A percentile compares a stretch with the other conserved stretches of the same genome.
Evolutionary conservation across 2,888 invertebrate species (phyloP).

Genomic region (Drosophila subsilvestris): DNA sequence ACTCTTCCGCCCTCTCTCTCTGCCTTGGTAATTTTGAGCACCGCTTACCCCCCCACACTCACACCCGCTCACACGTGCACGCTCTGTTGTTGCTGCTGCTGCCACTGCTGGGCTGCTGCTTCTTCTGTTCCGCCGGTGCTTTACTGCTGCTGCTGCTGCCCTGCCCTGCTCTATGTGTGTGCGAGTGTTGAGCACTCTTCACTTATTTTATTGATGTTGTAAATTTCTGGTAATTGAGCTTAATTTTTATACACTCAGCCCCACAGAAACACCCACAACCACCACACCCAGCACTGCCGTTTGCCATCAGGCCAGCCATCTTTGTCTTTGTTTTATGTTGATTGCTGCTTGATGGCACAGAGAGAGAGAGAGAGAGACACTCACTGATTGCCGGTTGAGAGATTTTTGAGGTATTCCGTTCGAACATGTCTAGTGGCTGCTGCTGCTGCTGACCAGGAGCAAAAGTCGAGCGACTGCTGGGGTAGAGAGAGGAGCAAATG

Average conservation of each 20-base stretch:
- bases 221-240: constrained; percentile 81
- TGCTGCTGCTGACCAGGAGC: neutral
- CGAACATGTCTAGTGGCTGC: constrained; percentile 18
- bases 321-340: constrained; percentile 74
- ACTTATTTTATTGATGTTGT: constrained; percentile 80
- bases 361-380: constrained; percentile 3
- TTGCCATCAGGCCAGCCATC: constrained; percentile 4
- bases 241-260: constrained; percentile 77
- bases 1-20: constrained; percentile 7
- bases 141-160: neutral
- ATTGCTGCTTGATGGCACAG: constrained; percentile 47
- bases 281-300: neutral
- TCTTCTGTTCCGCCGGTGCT: neutral
- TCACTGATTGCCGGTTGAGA: constrained; percentile 28
- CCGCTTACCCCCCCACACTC: neutral
- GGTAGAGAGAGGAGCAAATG: too few species aligned
- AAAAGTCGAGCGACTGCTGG: neutral
- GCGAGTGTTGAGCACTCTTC: constrained; percentile 75
- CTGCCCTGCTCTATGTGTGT: constrained; percentile 29
- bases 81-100: constrained; percentile 5
- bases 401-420: constrained; percentile 40
- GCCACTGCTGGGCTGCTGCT: neutral
- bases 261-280: neutral
- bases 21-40: neutral
- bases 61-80: constrained; percentile 18